Percentiles rank a stretch among this genome's conserved stretches.
Evolutionary conservation across 2,113 vertebrate genomes (phyloP).

Genomic region (rabbit (Oryctolagus cuniculus)): mOryCun1.1 NC_091435.1:37085001-37085500

Average conservation of each 20-base stretch:
- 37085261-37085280: neutral
- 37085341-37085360: neutral
- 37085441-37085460: slow-evolving; percentile 82
- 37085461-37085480: slow-evolving; percentile 84
- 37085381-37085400: slow-evolving; percentile 59
- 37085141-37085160: neutral
- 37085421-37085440: slow-evolving; percentile 60
- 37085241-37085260: neutral
- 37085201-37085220: neutral
- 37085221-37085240: neutral
- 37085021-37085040: neutral
- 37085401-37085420: slow-evolving; percentile 79
- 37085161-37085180: neutral
- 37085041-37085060: neutral
- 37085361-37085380: neutral
- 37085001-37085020: neutral
- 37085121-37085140: neutral
- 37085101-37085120: neutral
- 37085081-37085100: neutral
- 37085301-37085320: neutral
- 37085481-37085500: slow-evolving; percentile 90
- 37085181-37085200: neutral
- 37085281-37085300: neutral
- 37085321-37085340: neutral
- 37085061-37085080: neutral